Evolutionary conservation across 2,888 invertebrate species (phyloP).

Genomic region (Stenichneumon culpator): DNA sequence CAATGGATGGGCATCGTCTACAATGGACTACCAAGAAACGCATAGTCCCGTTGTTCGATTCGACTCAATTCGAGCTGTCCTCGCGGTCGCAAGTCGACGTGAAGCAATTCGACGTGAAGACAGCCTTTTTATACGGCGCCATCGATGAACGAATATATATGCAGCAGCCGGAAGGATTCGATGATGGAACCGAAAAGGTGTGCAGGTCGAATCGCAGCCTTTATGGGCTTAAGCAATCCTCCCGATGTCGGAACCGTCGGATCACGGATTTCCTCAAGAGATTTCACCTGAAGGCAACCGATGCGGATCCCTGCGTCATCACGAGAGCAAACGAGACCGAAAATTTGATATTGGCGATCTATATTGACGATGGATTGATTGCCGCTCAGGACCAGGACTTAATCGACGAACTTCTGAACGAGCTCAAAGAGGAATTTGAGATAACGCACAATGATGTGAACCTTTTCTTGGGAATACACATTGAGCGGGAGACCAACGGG

Average conservation of each 20-base stretch:
- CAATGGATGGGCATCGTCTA: no score
- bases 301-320: constrained; percentile 78
- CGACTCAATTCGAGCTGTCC: constrained; percentile 71
- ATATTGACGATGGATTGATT: constrained; percentile 78
- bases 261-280: constrained; percentile 73
- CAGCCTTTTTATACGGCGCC: constrained; percentile 77
- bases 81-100: no score
- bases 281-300: constrained; percentile 71
- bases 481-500: constrained; percentile 61
- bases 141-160: constrained; percentile 78
- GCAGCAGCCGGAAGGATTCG: constrained; percentile 79
- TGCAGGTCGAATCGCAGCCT: constrained; percentile 78
- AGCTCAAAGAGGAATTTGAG: constrained; percentile 57
- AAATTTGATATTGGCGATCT: constrained; percentile 72
- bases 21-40: constrained; percentile 77
- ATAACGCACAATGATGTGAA: constrained; percentile 44
- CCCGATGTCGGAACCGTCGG: constrained; percentile 78
- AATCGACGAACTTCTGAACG: constrained; percentile 64
- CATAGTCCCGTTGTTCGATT: constrained; percentile 75
- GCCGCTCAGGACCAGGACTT: constrained; percentile 51
- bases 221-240: constrained; percentile 81
- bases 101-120: constrained; percentile 79
- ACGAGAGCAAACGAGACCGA: constrained; percentile 59
- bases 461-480: constrained; percentile 70
- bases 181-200: constrained; percentile 74